Evolutionary conservation across 2,888 invertebrate species (phyloP), one percentile per base, ranked within the genome.

Genomic region (Rhagonycha fulva): DNA sequence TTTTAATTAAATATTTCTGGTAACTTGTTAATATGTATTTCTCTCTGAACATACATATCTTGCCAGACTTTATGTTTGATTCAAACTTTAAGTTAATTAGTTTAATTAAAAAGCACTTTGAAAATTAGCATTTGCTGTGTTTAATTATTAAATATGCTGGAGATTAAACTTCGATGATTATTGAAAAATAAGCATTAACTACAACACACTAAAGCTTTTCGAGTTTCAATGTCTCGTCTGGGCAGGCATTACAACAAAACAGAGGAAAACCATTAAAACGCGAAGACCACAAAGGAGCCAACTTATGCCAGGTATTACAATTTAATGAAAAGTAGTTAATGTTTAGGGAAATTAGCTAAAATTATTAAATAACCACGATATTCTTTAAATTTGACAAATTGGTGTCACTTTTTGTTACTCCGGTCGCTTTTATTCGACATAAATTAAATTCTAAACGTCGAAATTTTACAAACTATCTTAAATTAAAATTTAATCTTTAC

Each of bases 281-380:
- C 62, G 66, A 76, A 66, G 68, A 76, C 70, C 76, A 76, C 76
- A 78, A 78, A 78, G 74, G 76, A 74, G 72, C 73, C 68, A 76
- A 68, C 73, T 71, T 76, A 73, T 73, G 70, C 47, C 67, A 76
- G 73, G 73, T 74, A 71, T 76, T 76, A 73, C 68, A 66, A 30
- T 72, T 76, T 76, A 76, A 76, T 76, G 73, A 71, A 76, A 74
- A 76, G 67, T 73, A 76, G 73, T 76, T 73, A 74, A 68, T 70
- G 76, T 74, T 67, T 62, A 19, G 76, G 76, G 73, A 76, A 62
- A 72, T 63, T 12, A 66, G 47, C 47, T n/a, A 12, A 47, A 69
- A 60, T 69, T 69, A 69, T 69, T 69, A 69, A 32, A 69, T 66
- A 66, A 66, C 63, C 63, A 10, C 14, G 23, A 66, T 66, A 66